Percentiles rank a stretch among this genome's conserved stretches.
Conservation (phyloP, 2,888 invertebrate species). For the Acanthosepion lycidas region DNA sequence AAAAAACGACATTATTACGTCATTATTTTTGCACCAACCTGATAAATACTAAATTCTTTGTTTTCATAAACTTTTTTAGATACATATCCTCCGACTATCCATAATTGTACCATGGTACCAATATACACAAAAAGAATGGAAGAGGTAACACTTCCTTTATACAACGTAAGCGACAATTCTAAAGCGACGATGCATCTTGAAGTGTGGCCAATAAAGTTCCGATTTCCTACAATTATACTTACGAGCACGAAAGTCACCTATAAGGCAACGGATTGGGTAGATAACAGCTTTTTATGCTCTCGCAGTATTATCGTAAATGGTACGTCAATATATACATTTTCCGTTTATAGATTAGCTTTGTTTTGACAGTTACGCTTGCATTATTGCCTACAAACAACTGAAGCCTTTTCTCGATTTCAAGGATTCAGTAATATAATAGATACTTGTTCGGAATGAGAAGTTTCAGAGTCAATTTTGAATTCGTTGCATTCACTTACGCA, state of each 20-base stretch:
- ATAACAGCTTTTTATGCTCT: conserved; percentile 49
- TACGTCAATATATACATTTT: conserved; percentile 45
- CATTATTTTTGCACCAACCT: too few relatives aligned
- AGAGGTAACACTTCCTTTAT: conserved; percentile 48
- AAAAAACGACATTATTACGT: too few relatives aligned
- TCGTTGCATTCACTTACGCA: too few relatives aligned
- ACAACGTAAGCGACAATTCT: conserved; percentile 55
- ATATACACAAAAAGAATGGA: conserved; percentile 51
- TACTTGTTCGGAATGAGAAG: too few relatives aligned
- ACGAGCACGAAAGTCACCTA: conserved; percentile 53
- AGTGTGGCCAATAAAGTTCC: conserved; percentile 53
- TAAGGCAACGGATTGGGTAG: conserved; percentile 53
- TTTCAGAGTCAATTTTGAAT: too few relatives aligned
- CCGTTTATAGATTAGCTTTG: too few relatives aligned
- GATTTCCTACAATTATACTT: conserved; percentile 48
- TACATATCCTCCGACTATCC: conserved; percentile 54
- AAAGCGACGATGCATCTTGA: conserved; percentile 47
- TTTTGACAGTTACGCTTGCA: too few relatives aligned
- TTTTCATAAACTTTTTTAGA: conserved; percentile 53
- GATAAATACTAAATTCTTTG: background rate
- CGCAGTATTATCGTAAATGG: conserved; percentile 51
- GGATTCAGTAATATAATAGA: too few relatives aligned
- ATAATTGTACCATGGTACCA: conserved; percentile 53
- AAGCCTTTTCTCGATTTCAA: too few relatives aligned
- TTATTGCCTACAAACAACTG: too few relatives aligned